Conservation (phyloP, 1,140 invertebrate genomes). For the Eufriesea mexicana region DNA sequence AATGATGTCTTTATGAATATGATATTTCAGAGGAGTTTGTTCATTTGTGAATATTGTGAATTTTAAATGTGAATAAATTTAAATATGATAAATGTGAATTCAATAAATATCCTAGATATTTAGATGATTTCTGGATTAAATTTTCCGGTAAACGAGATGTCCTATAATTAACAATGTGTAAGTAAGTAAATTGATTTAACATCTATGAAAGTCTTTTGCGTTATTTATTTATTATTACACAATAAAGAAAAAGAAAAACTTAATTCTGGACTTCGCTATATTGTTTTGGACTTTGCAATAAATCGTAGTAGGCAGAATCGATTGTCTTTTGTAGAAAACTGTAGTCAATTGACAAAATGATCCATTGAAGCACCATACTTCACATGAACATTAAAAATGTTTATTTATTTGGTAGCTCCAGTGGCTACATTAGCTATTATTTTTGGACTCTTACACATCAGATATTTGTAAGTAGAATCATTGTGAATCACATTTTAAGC, state of each 20-base stretch:
- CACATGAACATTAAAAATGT: constrained; percentile 64
- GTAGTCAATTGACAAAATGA: constrained; percentile 43
- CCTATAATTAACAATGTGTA: not conserved
- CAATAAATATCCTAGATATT: not conserved
- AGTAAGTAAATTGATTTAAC: not conserved
- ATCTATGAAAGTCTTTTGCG: not conserved
- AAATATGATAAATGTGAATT: not conserved
- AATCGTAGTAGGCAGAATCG: constrained; percentile 1
- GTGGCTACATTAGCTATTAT: constrained; percentile 59
- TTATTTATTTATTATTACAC: not conserved
- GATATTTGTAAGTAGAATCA: constrained; percentile 66
- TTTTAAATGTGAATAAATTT: constrained; percentile 24
- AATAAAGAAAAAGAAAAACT: not conserved
- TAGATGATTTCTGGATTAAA: not conserved
- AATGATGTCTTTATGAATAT: not conserved
- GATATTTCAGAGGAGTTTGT: not conserved
- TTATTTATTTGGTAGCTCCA: constrained; percentile 61
- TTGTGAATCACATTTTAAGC: not conserved
- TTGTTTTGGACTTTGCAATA: not conserved
- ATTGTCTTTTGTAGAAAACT: constrained; percentile 11
- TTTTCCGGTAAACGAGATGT: not conserved
- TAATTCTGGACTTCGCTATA: not conserved
- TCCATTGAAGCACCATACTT: constrained; percentile 15
- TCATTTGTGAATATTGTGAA: constrained; percentile 23
- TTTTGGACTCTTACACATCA: constrained; percentile 66